Evolutionary conservation across 2,888 invertebrate genomes (phyloP), one percentile per base, ranked within the genome.

Genomic region (Eucera pruinosa): DNA sequence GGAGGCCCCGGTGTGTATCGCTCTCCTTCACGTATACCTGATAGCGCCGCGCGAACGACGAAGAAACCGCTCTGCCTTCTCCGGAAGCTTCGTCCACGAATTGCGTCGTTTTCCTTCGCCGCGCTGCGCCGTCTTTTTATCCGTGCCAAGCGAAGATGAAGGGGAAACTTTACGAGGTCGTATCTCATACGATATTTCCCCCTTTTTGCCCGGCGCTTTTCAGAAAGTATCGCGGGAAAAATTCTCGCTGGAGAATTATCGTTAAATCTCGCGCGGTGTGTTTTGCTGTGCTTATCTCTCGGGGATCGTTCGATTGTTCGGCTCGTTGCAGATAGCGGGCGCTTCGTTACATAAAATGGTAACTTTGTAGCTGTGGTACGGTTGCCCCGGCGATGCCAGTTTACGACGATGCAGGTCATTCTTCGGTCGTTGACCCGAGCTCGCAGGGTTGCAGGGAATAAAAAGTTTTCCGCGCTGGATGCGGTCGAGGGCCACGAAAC

Each of bases 331-430:
- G 30, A 4, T 33, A 33, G 18, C 18, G 5, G 18, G 7, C 7
- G n/a, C 18, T 18, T 18, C 18, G 43, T 20, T 1, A 45, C 2
- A 2, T 1, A 20, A 45, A 45, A 23, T 15, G 45, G 20, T 20
- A 23, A 45, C 23, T 47, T 47, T 23, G 23, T 47, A 47, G 23
- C 2, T 54, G 50, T 48, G 20, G 54, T n/a, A 39, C 39, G n/a
- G 54, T 30, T 23, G 30, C 6, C 3, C n/a, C 45, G n/a, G 2
- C 33, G 36, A 47, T 23, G 60, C 43, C 15, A 20, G 52, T n/a
- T 39, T 6, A 50, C 48, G 45, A 13, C 61, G 76, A 83, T 83
- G 77, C 85, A 83, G 84, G 83, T 85, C 81, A 78, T 85, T 85
- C 78, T 60, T 74, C 77, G 83, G 83, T 64, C 83, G 45, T 74